Evolutionary conservation across 1,140 invertebrate genomes (phyloP), one percentile per base, ranked within the genome.

Genomic region (Pachyrhynchus sulphureomaculatus): DNA sequence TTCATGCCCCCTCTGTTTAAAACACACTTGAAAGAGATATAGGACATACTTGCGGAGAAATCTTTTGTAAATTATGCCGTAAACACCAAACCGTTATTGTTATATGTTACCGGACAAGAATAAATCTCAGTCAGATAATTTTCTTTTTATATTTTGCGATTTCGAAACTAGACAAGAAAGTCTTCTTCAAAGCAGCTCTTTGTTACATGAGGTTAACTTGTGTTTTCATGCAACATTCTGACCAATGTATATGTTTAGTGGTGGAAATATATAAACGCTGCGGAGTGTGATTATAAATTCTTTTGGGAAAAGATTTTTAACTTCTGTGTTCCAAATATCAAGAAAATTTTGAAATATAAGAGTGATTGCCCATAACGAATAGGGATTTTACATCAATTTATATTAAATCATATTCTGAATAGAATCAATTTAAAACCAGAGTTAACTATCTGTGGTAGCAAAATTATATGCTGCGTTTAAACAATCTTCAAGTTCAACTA

Each of bases 131-230:
- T 12, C 15, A 12, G 47, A 23, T 23, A 32, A 36, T 36, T 24
- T 26, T 34, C 21, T 58, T 41, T 63, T 20, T 20, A 5, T 52
- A 21, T 60, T 53, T 42, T 60, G 20, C 34, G 57, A 60, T 32
- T 42, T 60, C 9, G 57, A 60, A 53, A 60, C 57, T 0, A 9
- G 20, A 2, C 57, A 60, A 23, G 57, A 60, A 32, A 44, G 13
- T 12, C 2, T 12, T n/a, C 2, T 52, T 18, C 20, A 51, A 39
- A 33, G 24, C 13, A 39, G 53, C 9, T 42, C 41, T n/a, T 13
- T 47, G 5, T n/a, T 42, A 6, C 53, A 55, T 13, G 18, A 42
- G 23, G 4, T 20, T 17, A 59, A 51, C 47, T 20, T 59, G 12
- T 59, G 56, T 39, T 45, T 59, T 32, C 23, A 33, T 12, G 18